Evolutionary conservation across 2,113 vertebrate genomes (phyloP).

Genomic region (Sisor rabdophorus): DNA sequence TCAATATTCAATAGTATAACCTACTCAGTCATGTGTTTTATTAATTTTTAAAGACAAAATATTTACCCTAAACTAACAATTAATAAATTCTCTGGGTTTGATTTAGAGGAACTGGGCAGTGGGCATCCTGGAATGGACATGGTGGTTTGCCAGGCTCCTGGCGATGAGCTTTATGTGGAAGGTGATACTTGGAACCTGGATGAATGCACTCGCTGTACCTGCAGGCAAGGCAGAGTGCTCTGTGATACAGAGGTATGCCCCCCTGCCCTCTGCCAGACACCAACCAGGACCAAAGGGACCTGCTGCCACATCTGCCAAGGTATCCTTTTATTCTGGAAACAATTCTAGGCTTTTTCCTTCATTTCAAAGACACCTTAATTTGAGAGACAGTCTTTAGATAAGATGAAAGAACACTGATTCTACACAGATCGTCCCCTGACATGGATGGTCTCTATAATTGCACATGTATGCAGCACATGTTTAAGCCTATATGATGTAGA

Average conservation of each 20-base stretch:
- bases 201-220: slow-evolving; percentile 75
- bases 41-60: not conserved
- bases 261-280: slow-evolving; percentile 71
- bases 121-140: slow-evolving; percentile 71
- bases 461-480: not conserved
- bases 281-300: slow-evolving; percentile 66
- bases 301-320: slow-evolving; percentile 74
- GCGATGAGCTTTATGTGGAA: slow-evolving; percentile 73
- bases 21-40: not conserved
- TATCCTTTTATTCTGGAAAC: slow-evolving; percentile 48
- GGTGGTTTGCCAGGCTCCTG: slow-evolving; percentile 73
- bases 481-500: not conserved
- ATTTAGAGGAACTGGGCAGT: slow-evolving; percentile 73
- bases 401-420: slow-evolving; percentile 12
- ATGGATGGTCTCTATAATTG: not conserved
- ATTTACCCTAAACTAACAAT: not conserved
- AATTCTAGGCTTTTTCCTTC: not conserved
- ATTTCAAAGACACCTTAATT: slow-evolving; percentile 9
- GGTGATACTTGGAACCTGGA: slow-evolving; percentile 79
- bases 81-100: slow-evolving; percentile 18
- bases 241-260: slow-evolving; percentile 76
- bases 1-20: not conserved
- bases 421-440: slow-evolving; percentile 13
- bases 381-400: slow-evolving; percentile 10
- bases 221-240: slow-evolving; percentile 72